Conservation (phyloP, 2,888 invertebrate genomes). For the Thelaira solivaga region DNA sequence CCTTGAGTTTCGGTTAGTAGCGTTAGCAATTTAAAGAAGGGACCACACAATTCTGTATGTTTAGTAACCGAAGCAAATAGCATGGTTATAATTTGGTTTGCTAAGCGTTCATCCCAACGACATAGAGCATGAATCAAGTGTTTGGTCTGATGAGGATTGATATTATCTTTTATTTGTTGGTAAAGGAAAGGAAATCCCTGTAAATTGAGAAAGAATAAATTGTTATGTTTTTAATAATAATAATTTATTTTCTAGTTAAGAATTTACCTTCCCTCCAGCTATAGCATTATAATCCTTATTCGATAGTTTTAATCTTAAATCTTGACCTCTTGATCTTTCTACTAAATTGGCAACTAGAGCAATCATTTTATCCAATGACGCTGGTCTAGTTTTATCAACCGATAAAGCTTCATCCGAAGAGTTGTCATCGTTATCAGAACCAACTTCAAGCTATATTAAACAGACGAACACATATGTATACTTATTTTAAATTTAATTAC, state of each 20-base stretch:
- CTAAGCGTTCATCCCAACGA: slow-evolving; percentile 92
- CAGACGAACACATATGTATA: no score
- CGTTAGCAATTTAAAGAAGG: slow-evolving; percentile 94
- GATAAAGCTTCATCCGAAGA: slow-evolving; percentile 79
- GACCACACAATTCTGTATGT: slow-evolving; percentile 91
- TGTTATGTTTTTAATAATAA: slow-evolving; percentile 1
- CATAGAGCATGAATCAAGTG: slow-evolving; percentile 94
- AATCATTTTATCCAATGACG: slow-evolving; percentile 96
- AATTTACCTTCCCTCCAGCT: slow-evolving; percentile 87
- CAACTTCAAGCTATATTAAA: slow-evolving; percentile 77
- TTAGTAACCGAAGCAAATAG: slow-evolving; percentile 94
- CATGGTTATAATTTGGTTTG: slow-evolving; percentile 92
- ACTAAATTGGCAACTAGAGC: slow-evolving; percentile 91
- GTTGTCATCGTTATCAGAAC: slow-evolving; percentile 77
- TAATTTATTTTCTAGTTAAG: background rate
- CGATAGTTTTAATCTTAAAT: slow-evolving; percentile 85
- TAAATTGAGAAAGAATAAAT: slow-evolving; percentile 64
- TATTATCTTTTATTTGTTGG: slow-evolving; percentile 95
- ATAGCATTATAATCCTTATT: slow-evolving; percentile 89
- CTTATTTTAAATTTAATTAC: background rate
- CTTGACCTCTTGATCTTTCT: slow-evolving; percentile 89
- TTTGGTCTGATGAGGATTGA: slow-evolving; percentile 93
- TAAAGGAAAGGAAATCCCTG: slow-evolving; percentile 95
- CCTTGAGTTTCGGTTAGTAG: slow-evolving; percentile 90
- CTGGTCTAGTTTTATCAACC: slow-evolving; percentile 88